A percentile compares a stretch with the other conserved stretches of the same genome.
These are phyloP conservation scores for Drosophila subpulchrella DNA, from an alignment of 1,140 invertebrate species.

Conservation along the genomic window DNA sequence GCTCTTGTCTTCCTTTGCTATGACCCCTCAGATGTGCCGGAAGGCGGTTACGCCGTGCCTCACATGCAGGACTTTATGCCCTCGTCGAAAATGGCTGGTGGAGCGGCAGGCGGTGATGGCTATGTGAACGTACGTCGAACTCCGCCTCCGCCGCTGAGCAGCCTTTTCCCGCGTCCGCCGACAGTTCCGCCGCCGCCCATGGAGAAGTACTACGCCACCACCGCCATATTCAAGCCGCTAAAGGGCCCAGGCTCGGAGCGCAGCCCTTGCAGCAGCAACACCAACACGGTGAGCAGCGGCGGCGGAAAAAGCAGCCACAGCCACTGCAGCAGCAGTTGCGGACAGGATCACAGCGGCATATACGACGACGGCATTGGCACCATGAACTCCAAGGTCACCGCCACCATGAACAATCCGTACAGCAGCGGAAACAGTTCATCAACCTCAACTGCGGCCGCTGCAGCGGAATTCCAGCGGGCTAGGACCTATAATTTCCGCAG, in stretches of 20 bases:
- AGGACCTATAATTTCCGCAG: slow-evolving; percentile 84
- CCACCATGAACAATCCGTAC: slow-evolving; percentile 82
- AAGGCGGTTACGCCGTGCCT: slow-evolving; percentile 86
- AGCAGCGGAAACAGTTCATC: slow-evolving; percentile 53
- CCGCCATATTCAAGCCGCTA: slow-evolving; percentile 84
- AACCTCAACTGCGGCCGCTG: slow-evolving; percentile 50
- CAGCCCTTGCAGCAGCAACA: slow-evolving; percentile 53
- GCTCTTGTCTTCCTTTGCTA: slow-evolving; percentile 35
- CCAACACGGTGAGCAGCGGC: slow-evolving; percentile 56
- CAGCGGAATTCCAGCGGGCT: slow-evolving; percentile 80
- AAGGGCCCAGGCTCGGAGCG: slow-evolving; percentile 66
- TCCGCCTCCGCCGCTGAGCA: slow-evolving; percentile 85
- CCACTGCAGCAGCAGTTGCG: slow-evolving; percentile 37
- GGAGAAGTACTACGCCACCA: slow-evolving; percentile 91
- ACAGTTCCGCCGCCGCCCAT: slow-evolving; percentile 88
- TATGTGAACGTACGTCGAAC: slow-evolving; percentile 83
- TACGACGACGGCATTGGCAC: slow-evolving; percentile 81
- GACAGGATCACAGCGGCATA: slow-evolving; percentile 71
- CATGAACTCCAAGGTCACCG: slow-evolving; percentile 81
- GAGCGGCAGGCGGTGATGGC: slow-evolving; percentile 59
- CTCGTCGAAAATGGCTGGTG: slow-evolving; percentile 76
- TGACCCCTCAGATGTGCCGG: slow-evolving; percentile 85
- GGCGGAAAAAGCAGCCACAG: slow-evolving; percentile 78
- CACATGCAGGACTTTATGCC: slow-evolving; percentile 84
- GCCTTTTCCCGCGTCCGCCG: slow-evolving; percentile 88